A percentile compares a stretch with the other conserved stretches of the same genome.
phyloP scores from a whole-genome alignment of 2,113 vertebrate genomes.

The Rhineura floridana region DNA sequence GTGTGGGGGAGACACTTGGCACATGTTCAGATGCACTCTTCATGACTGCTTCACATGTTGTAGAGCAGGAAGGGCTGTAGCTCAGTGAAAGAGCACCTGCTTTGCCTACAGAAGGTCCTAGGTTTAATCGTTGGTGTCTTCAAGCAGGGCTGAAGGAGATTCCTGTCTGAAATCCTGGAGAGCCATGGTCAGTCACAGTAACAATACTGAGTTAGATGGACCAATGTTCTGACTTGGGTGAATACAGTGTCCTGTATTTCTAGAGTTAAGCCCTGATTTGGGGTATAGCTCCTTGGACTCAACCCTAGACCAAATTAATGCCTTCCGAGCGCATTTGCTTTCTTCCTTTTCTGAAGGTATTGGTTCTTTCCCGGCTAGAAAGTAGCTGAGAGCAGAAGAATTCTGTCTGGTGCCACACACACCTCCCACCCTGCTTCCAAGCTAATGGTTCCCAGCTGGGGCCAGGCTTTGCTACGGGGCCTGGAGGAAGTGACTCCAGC shows the following conservation, averaged over 20 bases:
- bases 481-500: background rate
- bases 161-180: too few relatives aligned
- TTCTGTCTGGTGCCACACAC: slow-evolving; percentile 5
- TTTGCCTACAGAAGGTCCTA: too few relatives aligned
- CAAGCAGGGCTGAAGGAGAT: too few relatives aligned
- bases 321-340: background rate
- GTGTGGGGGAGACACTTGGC: background rate
- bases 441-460: slow-evolving; percentile 15
- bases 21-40: background rate
- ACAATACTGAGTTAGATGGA: background rate
- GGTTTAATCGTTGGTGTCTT: too few relatives aligned
- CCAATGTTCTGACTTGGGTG: background rate
- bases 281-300: background rate
- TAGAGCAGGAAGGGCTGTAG: background rate
- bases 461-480: background rate
- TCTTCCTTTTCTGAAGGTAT: background rate
- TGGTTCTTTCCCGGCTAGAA: background rate
- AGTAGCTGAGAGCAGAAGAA: background rate
- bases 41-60: background rate
- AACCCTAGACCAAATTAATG: background rate
- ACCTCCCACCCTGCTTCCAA: background rate
- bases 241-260: too few relatives aligned
- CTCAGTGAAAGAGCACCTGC: background rate
- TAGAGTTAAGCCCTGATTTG: background rate
- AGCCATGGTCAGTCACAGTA: too few relatives aligned